These are phyloP conservation scores for Oenanthe melanoleuca DNA, from an alignment of 2,113 vertebrate genomes.

Conservation along the genomic window DNA sequence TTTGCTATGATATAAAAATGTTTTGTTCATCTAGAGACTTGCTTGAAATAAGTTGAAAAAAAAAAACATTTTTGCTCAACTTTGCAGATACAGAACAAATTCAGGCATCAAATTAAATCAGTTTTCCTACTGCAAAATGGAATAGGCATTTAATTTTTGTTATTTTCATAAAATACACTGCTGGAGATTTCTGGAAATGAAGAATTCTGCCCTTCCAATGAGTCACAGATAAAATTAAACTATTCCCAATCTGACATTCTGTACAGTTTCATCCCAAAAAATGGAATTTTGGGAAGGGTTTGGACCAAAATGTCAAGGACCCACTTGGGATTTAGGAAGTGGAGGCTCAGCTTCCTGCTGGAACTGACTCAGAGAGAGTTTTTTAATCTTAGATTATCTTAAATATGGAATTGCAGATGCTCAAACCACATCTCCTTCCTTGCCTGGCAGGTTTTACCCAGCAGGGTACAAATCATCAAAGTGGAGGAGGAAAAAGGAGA, in stretches of 20 bases:
- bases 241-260: background rate
- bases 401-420: background rate
- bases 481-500: background rate
- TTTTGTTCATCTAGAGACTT: background rate
- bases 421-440: background rate
- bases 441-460: background rate
- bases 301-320: background rate
- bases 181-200: background rate
- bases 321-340: background rate
- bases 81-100: background rate
- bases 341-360: background rate
- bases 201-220: background rate
- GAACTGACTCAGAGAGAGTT: background rate
- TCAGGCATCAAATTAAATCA: background rate
- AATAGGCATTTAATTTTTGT: background rate
- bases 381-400: background rate
- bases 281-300: background rate
- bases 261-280: background rate
- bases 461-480: background rate
- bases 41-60: background rate
- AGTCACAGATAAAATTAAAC: slow-evolving; percentile 1
- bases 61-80: background rate
- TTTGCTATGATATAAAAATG: background rate
- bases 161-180: background rate
- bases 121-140: background rate